These are phyloP conservation scores for Rousettus madagascariensis DNA, from an alignment of 2,797 vertebrate species.

Conservation along the genomic window DNA sequence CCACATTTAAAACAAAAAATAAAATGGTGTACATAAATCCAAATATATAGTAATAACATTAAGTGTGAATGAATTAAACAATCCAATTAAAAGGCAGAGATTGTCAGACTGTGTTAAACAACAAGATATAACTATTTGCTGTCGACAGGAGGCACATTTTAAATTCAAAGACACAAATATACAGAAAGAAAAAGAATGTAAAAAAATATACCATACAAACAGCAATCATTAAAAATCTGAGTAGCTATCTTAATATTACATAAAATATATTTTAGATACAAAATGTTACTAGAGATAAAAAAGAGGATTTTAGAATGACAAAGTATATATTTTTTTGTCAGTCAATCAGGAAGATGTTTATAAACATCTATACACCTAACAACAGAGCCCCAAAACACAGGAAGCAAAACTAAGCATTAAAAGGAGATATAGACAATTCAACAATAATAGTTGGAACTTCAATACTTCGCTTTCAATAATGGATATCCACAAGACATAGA, in stretches of 20 bases:
- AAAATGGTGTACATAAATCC: neutral
- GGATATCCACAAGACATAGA: neutral
- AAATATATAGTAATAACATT: neutral
- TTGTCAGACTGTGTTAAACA: neutral
- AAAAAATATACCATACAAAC: neutral
- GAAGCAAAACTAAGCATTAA: neutral
- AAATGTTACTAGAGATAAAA: neutral
- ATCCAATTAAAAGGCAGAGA: neutral
- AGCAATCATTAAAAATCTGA: neutral
- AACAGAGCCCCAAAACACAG: neutral
- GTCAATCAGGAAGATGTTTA: neutral
- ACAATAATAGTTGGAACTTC: neutral
- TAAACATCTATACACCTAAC: neutral
- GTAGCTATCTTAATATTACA: neutral
- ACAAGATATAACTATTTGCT: neutral
- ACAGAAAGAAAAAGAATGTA: neutral
- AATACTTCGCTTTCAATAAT: neutral
- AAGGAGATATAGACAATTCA: neutral
- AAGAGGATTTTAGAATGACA: neutral
- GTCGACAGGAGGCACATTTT: neutral
- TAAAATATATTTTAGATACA: neutral
- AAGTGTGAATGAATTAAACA: neutral
- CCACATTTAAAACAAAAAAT: neutral
- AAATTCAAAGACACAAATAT: constrained; percentile 17
- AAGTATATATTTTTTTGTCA: neutral